Conservation (phyloP, 2,888 invertebrate genomes). For the Saturnia japonica region DNA sequence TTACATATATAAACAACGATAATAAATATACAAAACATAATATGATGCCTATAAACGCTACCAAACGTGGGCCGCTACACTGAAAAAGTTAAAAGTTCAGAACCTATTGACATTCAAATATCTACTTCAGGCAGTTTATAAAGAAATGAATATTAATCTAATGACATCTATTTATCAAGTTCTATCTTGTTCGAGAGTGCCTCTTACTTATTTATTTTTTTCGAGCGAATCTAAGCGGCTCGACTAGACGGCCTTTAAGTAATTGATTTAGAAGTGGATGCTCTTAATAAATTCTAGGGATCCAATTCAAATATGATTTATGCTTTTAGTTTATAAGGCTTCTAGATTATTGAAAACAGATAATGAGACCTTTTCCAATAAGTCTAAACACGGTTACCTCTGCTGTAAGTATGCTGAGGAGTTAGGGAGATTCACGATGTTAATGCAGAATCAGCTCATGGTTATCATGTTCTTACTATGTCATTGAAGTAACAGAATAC, state of each 20-base stretch:
- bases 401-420: too few species aligned
- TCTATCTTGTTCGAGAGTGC: background rate
- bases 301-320: background rate
- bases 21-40: background rate
- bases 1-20: background rate
- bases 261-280: background rate
- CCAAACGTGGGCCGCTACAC: background rate
- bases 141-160: conserved; percentile 13
- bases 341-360: too few species aligned
- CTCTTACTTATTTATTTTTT: background rate
- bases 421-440: too few species aligned
- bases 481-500: too few species aligned
- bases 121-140: conserved; percentile 8
- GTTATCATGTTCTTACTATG: too few species aligned
- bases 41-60: background rate
- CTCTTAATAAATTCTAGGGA: background rate
- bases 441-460: too few species aligned
- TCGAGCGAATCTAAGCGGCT: background rate
- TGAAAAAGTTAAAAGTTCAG: conserved; percentile 10
- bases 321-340: too few species aligned
- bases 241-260: background rate
- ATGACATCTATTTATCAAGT: conserved; percentile 10
- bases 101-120: conserved; percentile 3
- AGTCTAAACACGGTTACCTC: too few species aligned
- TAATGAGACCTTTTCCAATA: too few species aligned